These are phyloP conservation scores for Tyria jacobaeae DNA, from an alignment of 2,888 invertebrate species.

Conservation along the genomic window DNA sequence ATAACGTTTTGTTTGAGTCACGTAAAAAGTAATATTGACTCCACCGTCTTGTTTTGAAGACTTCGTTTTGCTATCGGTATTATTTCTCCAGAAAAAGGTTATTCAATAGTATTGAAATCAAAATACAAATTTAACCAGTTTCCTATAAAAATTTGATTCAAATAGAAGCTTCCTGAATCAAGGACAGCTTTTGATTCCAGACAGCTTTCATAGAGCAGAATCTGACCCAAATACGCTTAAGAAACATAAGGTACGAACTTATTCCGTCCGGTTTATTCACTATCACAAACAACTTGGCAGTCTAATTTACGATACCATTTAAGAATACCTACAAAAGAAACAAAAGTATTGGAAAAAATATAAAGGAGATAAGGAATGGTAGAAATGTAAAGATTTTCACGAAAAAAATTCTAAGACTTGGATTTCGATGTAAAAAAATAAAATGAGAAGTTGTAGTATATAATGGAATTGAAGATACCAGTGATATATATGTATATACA, in stretches of 20 bases:
- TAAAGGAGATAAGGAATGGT: conserved; percentile 20
- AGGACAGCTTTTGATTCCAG: background rate
- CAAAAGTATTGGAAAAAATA: conserved; percentile 27
- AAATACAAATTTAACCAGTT: too few relatives aligned
- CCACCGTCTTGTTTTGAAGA: too few relatives aligned
- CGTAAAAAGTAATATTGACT: too few relatives aligned
- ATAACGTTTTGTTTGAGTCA: too few relatives aligned
- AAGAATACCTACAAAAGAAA: conserved; percentile 21
- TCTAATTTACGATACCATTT: conserved; percentile 21
- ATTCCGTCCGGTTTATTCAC: conserved; percentile 1
- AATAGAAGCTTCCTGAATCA: background rate
- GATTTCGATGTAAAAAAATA: conserved; percentile 4
- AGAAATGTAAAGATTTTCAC: conserved; percentile 17
- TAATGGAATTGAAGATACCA: background rate
- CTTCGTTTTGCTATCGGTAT: too few relatives aligned
- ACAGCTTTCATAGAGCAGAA: background rate
- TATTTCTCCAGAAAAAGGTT: too few relatives aligned
- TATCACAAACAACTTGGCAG: conserved; percentile 11
- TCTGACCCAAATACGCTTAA: background rate
- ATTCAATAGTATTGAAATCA: too few relatives aligned
- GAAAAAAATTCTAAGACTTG: conserved; percentile 12
- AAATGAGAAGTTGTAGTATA: conserved; percentile 7
- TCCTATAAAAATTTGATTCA: background rate
- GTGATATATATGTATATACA: too few relatives aligned
- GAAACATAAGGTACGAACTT: background rate